Evolutionary conservation across 2,797 vertebrate genomes (phyloP).

Genomic region (Onychomys torridus): DNA sequence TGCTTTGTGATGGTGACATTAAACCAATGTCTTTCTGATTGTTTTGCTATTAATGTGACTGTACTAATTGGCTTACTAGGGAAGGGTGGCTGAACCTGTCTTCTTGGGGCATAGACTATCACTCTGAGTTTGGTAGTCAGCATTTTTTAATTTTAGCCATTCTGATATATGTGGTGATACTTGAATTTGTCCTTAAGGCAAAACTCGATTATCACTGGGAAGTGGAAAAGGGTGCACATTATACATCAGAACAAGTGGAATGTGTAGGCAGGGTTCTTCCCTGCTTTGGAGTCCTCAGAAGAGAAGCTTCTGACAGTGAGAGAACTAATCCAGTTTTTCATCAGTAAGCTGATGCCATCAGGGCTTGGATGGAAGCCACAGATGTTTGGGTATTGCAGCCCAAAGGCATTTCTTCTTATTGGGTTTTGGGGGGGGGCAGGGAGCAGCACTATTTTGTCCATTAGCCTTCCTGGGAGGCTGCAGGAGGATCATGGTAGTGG

Average conservation of each 20-base stretch:
- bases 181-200: slow-evolving; percentile 39
- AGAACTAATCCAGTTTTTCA: not conserved
- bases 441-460: not conserved
- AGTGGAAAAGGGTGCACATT: not conserved
- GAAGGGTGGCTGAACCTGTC: not conserved
- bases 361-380: not conserved
- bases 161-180: not conserved
- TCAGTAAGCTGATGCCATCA: slow-evolving; percentile 23
- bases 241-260: not conserved
- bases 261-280: slow-evolving; percentile 1
- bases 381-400: slow-evolving; percentile 27
- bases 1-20: not conserved
- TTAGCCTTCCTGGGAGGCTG: slow-evolving; percentile 46
- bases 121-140: not conserved
- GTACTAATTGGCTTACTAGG: not conserved
- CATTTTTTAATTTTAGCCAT: slow-evolving; percentile 28
- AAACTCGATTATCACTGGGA: not conserved
- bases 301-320: not conserved
- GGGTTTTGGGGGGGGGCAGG: not conserved
- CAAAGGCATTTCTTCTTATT: not conserved
- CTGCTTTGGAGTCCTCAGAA: slow-evolving; percentile 9
- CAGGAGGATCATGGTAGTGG: slow-evolving; percentile 33
- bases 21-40: not conserved
- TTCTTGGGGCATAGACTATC: too few relatives aligned
- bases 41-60: not conserved